Conservation (phyloP, 2,113 vertebrate species). For the Crotalus horridus region DNA sequence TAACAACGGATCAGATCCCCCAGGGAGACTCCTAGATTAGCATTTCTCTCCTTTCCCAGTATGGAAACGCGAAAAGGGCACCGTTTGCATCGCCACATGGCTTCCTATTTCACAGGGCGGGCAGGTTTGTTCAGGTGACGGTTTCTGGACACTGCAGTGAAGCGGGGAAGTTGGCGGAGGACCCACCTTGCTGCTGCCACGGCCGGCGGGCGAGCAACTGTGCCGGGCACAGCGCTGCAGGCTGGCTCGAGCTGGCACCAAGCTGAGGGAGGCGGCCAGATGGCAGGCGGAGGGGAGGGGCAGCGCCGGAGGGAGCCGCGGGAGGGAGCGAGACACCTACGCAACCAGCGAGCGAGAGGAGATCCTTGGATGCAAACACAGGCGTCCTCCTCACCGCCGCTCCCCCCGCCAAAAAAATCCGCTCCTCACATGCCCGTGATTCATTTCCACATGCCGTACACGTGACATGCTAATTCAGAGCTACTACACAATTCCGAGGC, state of each 20-base stretch:
- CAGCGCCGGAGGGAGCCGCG: slow-evolving; percentile 47
- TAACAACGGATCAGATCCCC: too few species aligned
- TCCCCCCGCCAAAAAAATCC: slow-evolving; percentile 25
- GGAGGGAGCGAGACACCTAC: slow-evolving; percentile 53
- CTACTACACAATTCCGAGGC: slow-evolving; percentile 68
- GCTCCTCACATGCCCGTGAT: slow-evolving; percentile 70
- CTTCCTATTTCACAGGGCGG: not conserved
- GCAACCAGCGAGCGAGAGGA: slow-evolving; percentile 54
- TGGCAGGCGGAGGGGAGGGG: slow-evolving; percentile 59
- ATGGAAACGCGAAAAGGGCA: not conserved
- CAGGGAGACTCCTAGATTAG: too few species aligned
- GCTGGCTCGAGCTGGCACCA: slow-evolving; percentile 39
- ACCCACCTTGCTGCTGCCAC: slow-evolving; percentile 31
- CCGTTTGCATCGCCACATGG: not conserved
- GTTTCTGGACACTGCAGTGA: accelerated
- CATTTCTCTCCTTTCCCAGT: not conserved
- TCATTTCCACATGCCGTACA: slow-evolving; percentile 71
- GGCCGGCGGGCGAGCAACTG: not conserved
- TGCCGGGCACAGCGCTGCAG: not conserved
- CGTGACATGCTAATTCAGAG: slow-evolving; percentile 71
- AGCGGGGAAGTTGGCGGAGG: not conserved
- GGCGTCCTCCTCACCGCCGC: slow-evolving; percentile 62
- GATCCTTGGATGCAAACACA: slow-evolving; percentile 71
- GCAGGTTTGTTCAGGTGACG: not conserved
- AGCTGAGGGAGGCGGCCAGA: slow-evolving; percentile 55